Base-by-base conservation (phyloP, 2,888 invertebrate species). In the Chloromyia formosa region DNA sequence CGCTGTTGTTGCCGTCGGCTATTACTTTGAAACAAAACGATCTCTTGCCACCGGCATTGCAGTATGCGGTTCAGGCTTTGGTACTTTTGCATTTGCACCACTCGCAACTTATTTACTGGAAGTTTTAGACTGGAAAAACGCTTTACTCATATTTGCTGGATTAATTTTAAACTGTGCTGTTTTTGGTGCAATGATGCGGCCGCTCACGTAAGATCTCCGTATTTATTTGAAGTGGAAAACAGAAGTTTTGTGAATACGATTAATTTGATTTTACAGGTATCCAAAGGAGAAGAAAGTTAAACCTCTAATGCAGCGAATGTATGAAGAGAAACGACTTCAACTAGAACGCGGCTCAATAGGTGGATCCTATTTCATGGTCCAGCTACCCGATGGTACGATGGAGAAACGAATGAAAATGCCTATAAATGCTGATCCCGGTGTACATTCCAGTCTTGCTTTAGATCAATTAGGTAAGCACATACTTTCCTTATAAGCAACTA, bases 1-100 rank as follows among this genome's bases (percentile, higher is more conserved):
- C 0, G 97, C 98, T 1, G 97, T 98, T 53, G 97, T 98, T 12
- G 95, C 95, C 73, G 97, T 98, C 27, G 96, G 97, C 5, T 97
- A 97, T 86, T 98, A 98, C 87, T 98, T 98, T 87, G 97, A 98
- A 87, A 94, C 96, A 62, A 94, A 95, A 81, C 89, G 97, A 77
- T 96, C 97, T 12, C 87, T 98, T 78, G 98, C 98, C 64, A 98
- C 97, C 71, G 97, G 93, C 73, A 94, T 95, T 75, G 97, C 97
- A 0, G 97, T 97, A 0, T 97, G 97, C 83, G 98, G 98, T 7
- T 96, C 97, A 0, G 98, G 98, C 1, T 91, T 95, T 75, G 98
- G 98, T 62, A 97, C 97, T 1, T 97, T 98, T 85, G 92, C 94
- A 61, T 97, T 98, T 83, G 97, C 98, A 0, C 98, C 98, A 0